Evolutionary conservation across 2,797 vertebrate species (phyloP), one percentile per base, ranked within the genome.

Genomic region (Tolypeutes matacus): DNA sequence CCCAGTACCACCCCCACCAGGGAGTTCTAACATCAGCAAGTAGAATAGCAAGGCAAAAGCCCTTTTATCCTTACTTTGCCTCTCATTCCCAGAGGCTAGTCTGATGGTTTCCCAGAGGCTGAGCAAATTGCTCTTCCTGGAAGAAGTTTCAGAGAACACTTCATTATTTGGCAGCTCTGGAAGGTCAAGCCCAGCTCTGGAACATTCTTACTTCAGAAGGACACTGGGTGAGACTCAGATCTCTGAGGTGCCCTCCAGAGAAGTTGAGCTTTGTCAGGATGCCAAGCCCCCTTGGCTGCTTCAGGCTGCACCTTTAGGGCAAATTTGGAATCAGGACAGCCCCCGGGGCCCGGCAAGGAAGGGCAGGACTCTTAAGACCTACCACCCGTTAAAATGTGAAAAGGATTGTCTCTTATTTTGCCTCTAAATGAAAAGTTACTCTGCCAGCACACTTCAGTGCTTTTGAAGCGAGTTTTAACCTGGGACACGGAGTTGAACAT

Each of bases 101-200:
- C 91, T 92, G 86, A 29, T 82, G 17, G 73, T 77, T 96, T 97
- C 94, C 94, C 96, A 90, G 58, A 96, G 95, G 31, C 85, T 42
- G 18, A 91, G 78, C 49, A n/a, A 88, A 62, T 83, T 34, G 60
- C 39, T 94, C 39, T 96, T 97, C 92, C 96, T 94, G 96, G 88
- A 97, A 97, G 56, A 92, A 46, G n/a, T 39, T 86, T 85, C 77
- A 83, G 89, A 84, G 92, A 93, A 95, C 51, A 46, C 70, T 94
- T 73, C 86, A 90, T 93, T 76, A 36, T 51, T 85, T 89, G 90
- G 94, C 95, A 93, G 58, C 82, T 56, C 81, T 65, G 78, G 34
- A 67, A 85, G 89, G 86, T 96, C 87, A 92, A 65, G 85, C 85
- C 67, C 58, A 27, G 34, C 62, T 84, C 70, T 94, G 78, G 78